Base-by-base conservation (phyloP, 2,797 vertebrate genomes). In the Enteromius radiatus region DNA sequence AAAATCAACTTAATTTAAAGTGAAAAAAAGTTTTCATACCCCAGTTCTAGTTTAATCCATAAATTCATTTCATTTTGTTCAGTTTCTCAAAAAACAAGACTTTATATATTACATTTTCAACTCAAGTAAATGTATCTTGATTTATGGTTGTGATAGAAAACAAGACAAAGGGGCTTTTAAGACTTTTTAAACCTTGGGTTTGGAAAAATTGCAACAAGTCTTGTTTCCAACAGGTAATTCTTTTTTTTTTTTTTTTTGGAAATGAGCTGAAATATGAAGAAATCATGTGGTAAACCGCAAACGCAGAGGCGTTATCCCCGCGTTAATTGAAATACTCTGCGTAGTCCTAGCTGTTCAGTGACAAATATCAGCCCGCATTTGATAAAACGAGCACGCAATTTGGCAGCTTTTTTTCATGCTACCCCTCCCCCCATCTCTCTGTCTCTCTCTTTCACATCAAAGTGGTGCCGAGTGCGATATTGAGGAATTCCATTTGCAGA, bases 401-500 rank as follows among this genome's bases (percentile, higher is more conserved):
- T 76, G 74, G 67, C 38, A 54, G 79, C 45, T 82, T 81, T 52
- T 43, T 65, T 73, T 33, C 17, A 47, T 33, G 26, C 75, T 19
- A 9, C 36, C 45, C 36, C 56, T 6, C 23, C 1, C 21, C 31
- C 73, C 12, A 41, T n/a, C 41, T 54, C 47, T 6, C 41, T 17
- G 9, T 75, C 47, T 63, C 80, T 78, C 73, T 59, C 81, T 78
- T 43, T 65, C 73, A 84, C 81, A 84, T 88, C 84, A 85, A 86
- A 87, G 84, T 74, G 52, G 76, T 38, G 76, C 69, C 54, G 67
- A 70, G 85, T 67, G 73, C 59, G 73, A 84, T 78, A 78, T 78
- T 84, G 83, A 75, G 85, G 85, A 87, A 85, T 88, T 87, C 85
- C 85, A 85, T 87, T 87, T 87, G 84, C 75, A 3, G 71, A 75